phyloP scores from a whole-genome alignment of 2,888 invertebrate species.

The Onthophagus sagittarius region DNA sequence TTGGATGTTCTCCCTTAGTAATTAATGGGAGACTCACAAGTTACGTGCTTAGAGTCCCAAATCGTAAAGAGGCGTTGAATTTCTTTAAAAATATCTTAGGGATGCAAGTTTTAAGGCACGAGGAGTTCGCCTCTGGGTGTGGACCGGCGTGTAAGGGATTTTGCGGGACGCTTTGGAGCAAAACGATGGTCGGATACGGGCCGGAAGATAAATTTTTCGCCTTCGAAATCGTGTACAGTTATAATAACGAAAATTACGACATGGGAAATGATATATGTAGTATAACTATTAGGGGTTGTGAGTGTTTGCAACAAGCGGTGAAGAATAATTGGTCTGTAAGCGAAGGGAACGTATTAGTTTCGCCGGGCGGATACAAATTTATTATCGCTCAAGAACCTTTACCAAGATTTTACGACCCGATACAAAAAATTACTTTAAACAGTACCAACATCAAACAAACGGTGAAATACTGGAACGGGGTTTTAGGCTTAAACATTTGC shows the following conservation, averaged over 20 bases:
- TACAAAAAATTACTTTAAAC: conserved; percentile 74
- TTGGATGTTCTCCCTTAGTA: not conserved
- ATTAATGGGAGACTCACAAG: conserved; percentile 76
- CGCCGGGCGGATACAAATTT: conserved; percentile 93
- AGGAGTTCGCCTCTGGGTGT: conserved; percentile 96
- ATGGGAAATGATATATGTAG: conserved; percentile 89
- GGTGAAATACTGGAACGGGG: conserved; percentile 78
- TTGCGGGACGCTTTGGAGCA: conserved; percentile 97
- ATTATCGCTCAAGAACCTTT: conserved; percentile 70
- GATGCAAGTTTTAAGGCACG: conserved; percentile 96
- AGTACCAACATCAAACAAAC: conserved; percentile 73
- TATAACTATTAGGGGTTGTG: conserved; percentile 76
- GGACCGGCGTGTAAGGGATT: conserved; percentile 97
- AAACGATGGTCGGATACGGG: conserved; percentile 98
- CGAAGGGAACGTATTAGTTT: conserved; percentile 63
- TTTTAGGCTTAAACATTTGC: conserved; percentile 70
- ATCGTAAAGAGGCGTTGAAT: conserved; percentile 76
- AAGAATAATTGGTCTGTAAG: conserved; percentile 67
- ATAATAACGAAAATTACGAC: conserved; percentile 83
- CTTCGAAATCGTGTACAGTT: conserved; percentile 95
- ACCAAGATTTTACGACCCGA: conserved; percentile 67
- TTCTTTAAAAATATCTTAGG: conserved; percentile 90
- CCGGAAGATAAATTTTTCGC: conserved; percentile 93
- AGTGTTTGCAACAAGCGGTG: conserved; percentile 70
- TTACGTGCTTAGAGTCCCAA: conserved; percentile 94